Evolutionary conservation across 2,113 vertebrate species (phyloP), one percentile per base, ranked within the genome.

Genomic region (Taurulus bubalis): DNA sequence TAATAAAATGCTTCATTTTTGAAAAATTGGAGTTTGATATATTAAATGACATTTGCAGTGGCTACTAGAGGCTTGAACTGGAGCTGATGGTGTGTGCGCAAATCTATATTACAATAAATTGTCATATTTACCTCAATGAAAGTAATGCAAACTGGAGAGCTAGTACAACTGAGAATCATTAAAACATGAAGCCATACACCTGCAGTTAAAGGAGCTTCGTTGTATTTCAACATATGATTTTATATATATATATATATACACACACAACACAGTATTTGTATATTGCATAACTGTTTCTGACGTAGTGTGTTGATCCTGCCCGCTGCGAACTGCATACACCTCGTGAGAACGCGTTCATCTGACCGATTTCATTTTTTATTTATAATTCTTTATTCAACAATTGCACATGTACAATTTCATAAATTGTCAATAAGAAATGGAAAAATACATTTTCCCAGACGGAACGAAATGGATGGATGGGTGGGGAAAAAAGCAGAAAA

Each of bases 1-100:
- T 76, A 86, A 85, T 90, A 91, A 90, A 93, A 53, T 83, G 70
- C 78, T 89, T 75, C 26, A 42, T 75, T 75, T 86, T 74, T 76
- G 74, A 73, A 16, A 10, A 79, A 58, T 10, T 65, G 11, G n/a
- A 38, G 8, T 64, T 53, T 64, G 9, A 10, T 22, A 34, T 28
- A 55, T 56, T 67, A 10, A 69, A 28, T 59, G 16, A 62, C 28
- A 72, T 1, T 2, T 53, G 16, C 2, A 68, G 42, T 59, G 28
- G 28, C 22, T 60, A 12, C 28, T 38, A 22, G 26, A 45, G 16
- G 8, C 20, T 26, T 64, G 5, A 30, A 45, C 30, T 69, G 34
- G 20, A 53, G 38, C 15, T 26, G 1, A 32, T 42, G 8, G 38
- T 47, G 26, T 58, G 9, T 59, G 14, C 15, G n/a, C 2, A 56